A percentile compares a stretch with the other conserved stretches of the same genome.
These are phyloP conservation scores for Stegodyphus dumicola DNA, from an alignment of 1,140 invertebrate genomes.

Conservation along the genomic window DNA sequence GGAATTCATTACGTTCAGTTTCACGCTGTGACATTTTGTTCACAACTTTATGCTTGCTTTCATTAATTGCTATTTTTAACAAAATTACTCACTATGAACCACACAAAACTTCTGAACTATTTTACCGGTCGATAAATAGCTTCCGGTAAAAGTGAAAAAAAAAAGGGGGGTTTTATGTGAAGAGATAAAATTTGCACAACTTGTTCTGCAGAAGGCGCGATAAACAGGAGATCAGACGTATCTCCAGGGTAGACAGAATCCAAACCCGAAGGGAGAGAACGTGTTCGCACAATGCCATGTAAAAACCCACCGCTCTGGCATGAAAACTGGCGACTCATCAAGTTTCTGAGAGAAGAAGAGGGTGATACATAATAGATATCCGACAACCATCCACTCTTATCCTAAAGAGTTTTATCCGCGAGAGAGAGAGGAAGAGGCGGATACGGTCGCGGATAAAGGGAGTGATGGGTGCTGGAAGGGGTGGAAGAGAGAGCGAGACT, in stretches of 20 bases:
- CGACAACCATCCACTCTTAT: constrained; percentile 25
- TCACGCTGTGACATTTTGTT: too few species aligned
- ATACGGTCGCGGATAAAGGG: background rate
- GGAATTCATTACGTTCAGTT: too few species aligned
- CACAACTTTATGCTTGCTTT: too few species aligned
- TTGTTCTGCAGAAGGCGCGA: background rate
- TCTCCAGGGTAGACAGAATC: constrained; percentile 2
- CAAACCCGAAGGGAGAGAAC: background rate
- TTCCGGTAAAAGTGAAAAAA: too few species aligned
- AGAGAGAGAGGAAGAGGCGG: constrained; percentile 1
- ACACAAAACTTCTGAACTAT: too few species aligned
- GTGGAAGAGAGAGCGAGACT: background rate
- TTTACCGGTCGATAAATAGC: too few species aligned
- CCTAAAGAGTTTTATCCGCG: constrained; percentile 47
- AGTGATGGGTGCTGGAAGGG: background rate
- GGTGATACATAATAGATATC: constrained; percentile 58
- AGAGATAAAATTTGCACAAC: background rate
- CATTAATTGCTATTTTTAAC: too few species aligned
- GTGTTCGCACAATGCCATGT: constrained; percentile 44
- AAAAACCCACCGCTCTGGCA: constrained; percentile 24
- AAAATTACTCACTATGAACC: too few species aligned
- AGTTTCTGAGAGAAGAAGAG: constrained; percentile 18
- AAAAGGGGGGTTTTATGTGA: too few species aligned
- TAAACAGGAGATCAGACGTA: background rate
- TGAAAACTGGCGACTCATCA: constrained; percentile 53